Evolutionary conservation across 1,140 invertebrate genomes (phyloP), one percentile per base, ranked within the genome.

Genomic region (Reticulitermes speratus): DNA sequence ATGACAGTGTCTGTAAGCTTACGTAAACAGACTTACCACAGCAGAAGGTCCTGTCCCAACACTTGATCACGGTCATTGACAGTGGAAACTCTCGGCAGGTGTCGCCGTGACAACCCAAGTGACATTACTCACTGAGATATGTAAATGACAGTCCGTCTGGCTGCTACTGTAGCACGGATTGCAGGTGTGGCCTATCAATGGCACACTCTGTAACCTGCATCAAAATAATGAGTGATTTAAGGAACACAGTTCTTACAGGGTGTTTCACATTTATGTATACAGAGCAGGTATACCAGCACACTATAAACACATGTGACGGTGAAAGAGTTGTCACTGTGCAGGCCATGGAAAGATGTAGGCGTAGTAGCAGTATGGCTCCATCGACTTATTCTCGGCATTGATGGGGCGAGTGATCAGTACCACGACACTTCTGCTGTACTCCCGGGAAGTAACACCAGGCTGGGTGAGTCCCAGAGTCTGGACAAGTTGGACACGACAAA

Each of bases 71-170:
- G 65, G 65, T 75, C 65, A 75, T 75, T 75, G 65, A 30, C 65
- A 75, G 65, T 30, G n/a, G 12, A 25, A 25, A 1, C 8, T 75
- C 65, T 75, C 65, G 8, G n/a, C 65, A 75, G 65, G 65, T 75
- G 65, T 75, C 65, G 14, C 25, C 65, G n/a, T 75, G 65, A 75
- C 65, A 75, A 75, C 65, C 65, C 1, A 25, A 75, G 65, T 30
- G 65, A 75, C 65, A 75, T 75, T 75, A 75, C n/a, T 75, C 65
- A 75, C 65, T 16, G 65, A 75, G 65, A 75, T 75, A 75, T 75
- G 65, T 25, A 75, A 75, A 75, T 75, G 65, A 2, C 38, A 2
- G 38, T 38, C 52, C 52, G 52, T 75, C 65, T 75, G n/a, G 65
- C n/a, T 75, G 65, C 65, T 75, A 75, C 65, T 14, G 65, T 75